Evolutionary conservation across 2,797 vertebrate genomes (phyloP).

Genomic region (Amblyopsis hoosieri): DNA sequence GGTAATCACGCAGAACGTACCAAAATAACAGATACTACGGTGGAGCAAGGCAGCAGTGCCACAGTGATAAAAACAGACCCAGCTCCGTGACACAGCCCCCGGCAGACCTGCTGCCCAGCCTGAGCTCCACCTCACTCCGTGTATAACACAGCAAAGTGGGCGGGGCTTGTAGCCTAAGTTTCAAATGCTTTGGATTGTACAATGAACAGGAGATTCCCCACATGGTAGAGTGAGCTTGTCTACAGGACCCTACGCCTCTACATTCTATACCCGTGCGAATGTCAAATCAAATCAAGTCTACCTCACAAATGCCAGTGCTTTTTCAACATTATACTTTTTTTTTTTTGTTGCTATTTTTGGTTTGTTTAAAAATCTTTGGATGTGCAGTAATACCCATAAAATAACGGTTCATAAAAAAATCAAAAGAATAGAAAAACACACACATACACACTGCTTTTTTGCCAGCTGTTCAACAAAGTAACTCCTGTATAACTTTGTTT

Average conservation of each 20-base stretch:
- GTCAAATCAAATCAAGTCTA: slow-evolving; percentile 81
- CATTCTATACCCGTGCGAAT: slow-evolving; percentile 86
- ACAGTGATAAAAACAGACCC: slow-evolving; percentile 74
- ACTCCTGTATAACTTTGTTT: slow-evolving; percentile 83
- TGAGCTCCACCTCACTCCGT: slow-evolving; percentile 67
- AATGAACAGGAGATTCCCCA: slow-evolving; percentile 79
- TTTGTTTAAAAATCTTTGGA: slow-evolving; percentile 89
- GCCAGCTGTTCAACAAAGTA: slow-evolving; percentile 84
- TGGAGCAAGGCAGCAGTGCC: slow-evolving; percentile 72
- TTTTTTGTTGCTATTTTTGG: slow-evolving; percentile 73
- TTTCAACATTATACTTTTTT: slow-evolving; percentile 80
- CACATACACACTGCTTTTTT: slow-evolving; percentile 82
- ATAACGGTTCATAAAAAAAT: slow-evolving; percentile 82
- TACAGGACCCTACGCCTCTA: slow-evolving; percentile 78
- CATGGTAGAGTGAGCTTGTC: slow-evolving; percentile 80
- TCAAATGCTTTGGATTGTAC: slow-evolving; percentile 77
- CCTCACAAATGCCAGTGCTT: slow-evolving; percentile 91
- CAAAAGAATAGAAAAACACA: slow-evolving; percentile 82
- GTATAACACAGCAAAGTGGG: slow-evolving; percentile 69
- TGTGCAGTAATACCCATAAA: slow-evolving; percentile 87
- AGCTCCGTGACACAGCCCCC: slow-evolving; percentile 64
- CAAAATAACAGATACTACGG: slow-evolving; percentile 77
- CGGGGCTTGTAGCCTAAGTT: slow-evolving; percentile 67
- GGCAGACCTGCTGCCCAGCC: slow-evolving; percentile 77
- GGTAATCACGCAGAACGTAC: slow-evolving; percentile 76